A percentile compares a stretch with the other conserved stretches of the same genome.
Evolutionary conservation across 2,113 vertebrate species (phyloP).

Genomic region (Dermatemys mawii): DNA sequence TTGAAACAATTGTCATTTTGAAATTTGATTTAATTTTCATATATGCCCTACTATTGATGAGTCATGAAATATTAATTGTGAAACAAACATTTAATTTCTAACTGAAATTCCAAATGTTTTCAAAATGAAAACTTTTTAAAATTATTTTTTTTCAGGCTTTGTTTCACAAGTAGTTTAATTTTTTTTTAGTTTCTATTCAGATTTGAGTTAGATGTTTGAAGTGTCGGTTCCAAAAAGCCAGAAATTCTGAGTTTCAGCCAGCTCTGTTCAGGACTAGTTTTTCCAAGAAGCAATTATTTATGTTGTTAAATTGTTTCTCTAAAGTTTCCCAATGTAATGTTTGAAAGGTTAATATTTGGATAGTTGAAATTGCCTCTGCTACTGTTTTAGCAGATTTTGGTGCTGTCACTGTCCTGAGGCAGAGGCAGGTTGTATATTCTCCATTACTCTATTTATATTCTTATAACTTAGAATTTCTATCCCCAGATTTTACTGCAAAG

Average conservation of each 20-base stretch:
- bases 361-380: background rate
- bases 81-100: background rate
- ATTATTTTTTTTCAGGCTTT: background rate
- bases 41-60: too few relatives aligned
- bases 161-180: background rate
- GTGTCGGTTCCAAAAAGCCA: background rate
- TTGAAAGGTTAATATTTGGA: background rate
- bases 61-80: background rate
- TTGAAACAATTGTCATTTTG: too few relatives aligned
- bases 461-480: background rate
- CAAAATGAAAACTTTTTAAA: background rate
- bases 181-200: background rate
- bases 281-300: background rate
- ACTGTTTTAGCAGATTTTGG: background rate
- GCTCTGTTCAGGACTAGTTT: background rate
- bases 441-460: background rate
- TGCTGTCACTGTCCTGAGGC: background rate
- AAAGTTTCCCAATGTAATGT: background rate
- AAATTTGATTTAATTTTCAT: too few relatives aligned
- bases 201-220: background rate
- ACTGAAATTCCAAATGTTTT: background rate
- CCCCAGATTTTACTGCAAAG: rapidly evolving
- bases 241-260: background rate
- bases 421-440: background rate
- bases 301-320: background rate